Evolutionary conservation across 1,140 invertebrate genomes (phyloP).

Genomic region (Atopsyche davidsoni): DNA sequence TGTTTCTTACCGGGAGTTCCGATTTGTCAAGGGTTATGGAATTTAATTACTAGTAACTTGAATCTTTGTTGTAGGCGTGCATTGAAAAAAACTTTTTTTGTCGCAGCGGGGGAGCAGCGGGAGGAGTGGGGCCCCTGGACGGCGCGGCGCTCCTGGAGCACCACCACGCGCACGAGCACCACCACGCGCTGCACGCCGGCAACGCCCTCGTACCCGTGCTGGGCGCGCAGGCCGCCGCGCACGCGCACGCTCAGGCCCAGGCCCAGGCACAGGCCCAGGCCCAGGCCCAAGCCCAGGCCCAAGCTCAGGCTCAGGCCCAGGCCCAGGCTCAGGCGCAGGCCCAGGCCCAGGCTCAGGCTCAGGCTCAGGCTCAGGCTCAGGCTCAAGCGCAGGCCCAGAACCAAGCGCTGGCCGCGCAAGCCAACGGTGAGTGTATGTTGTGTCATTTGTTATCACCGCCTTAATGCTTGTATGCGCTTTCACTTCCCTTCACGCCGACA

Average conservation of each 20-base stretch:
- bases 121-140: conserved; percentile 39
- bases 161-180: conserved; percentile 32
- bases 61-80: too few species aligned
- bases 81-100: conserved; percentile 33
- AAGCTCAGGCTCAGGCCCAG: conserved; percentile 25
- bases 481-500: too few species aligned
- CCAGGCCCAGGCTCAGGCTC: conserved; percentile 28
- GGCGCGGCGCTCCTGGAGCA: conserved; percentile 43
- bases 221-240: conserved; percentile 17
- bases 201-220: conserved; percentile 17
- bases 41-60: not conserved
- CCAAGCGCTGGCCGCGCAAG: not conserved
- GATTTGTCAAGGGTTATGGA: not conserved
- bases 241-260: conserved; percentile 27
- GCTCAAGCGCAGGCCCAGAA: not conserved
- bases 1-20: not conserved
- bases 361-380: conserved; percentile 3
- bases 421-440: conserved; percentile 13
- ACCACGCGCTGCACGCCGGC: conserved; percentile 23
- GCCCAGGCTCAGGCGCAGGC: conserved; percentile 25
- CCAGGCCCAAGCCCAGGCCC: conserved; percentile 34
- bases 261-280: conserved; percentile 30
- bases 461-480: too few species aligned
- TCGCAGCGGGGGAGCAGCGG: conserved; percentile 48
- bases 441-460: too few species aligned